Base-by-base conservation (phyloP, 2,888 invertebrate species). In the Metellina segmentata region DNA sequence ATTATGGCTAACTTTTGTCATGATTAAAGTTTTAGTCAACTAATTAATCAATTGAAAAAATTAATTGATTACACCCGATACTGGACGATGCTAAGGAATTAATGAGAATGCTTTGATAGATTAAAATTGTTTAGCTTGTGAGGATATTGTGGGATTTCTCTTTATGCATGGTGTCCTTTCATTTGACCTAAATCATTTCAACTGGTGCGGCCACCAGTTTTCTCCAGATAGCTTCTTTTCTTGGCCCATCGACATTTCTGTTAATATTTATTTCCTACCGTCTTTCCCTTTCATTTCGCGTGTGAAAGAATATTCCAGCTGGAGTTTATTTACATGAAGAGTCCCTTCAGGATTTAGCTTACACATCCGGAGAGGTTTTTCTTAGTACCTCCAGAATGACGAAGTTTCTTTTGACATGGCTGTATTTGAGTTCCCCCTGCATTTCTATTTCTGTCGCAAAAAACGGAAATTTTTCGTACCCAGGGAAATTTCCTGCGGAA, bases 261-360 rank as follows among this genome's bases (percentile, higher is more conserved):
- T 11, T 69, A 11, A 81, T 81, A 81, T 81, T 69, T 81, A 69
- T 69, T n/a, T 69, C 11, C 48, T n/a, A 13, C 48, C 34, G 69
- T 48, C 34, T 69, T 53, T 20, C 9, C 69, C 20, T 53, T 5
- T 7, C n/a, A 34, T 16, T 13, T 16, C 81, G 69, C 34, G 48
- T 69, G 51, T 79, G 70, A 69, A 81, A 81, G 48, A 69, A 51
- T 77, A 49, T 49, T 69, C 34, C 20, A 34, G 34, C 74, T 34
- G 48, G 81, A 81, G 81, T 81, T 81, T 81, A 69, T 81, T 81
- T 81, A 81, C 81, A 81, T 81, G 69, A 19, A 19, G 34, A 34
- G 34, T 13, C 20, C 74, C 34, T 74, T 34, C 74, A 13, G n/a
- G 70, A 69, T 69, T 34, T n/a, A 13, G n/a, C 70, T 74, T 19